phyloP scores from a whole-genome alignment of 2,113 vertebrate genomes.

The Furnarius figulus region DNA sequence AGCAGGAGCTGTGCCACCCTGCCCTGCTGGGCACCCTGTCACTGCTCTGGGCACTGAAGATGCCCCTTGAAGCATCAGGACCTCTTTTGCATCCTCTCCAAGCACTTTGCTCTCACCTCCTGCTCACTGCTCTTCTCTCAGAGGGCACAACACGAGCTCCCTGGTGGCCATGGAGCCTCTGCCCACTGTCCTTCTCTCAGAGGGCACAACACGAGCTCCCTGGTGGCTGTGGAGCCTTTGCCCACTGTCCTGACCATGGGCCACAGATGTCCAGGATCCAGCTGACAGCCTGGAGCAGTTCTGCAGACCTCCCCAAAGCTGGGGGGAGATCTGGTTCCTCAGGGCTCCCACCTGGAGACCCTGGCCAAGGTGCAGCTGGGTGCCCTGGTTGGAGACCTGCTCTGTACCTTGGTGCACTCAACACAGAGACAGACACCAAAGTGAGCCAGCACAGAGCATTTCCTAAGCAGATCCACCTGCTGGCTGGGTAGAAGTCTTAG shows the following conservation, averaged over 20 bases:
- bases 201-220: background rate
- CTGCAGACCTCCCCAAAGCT: background rate
- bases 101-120: background rate
- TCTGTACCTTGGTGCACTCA: accelerated
- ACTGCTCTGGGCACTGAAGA: background rate
- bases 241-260: accelerated
- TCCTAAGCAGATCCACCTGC: background rate
- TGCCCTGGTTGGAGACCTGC: accelerated
- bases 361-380: background rate
- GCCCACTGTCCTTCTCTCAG: background rate
- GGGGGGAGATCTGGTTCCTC: background rate
- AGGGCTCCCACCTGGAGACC: background rate
- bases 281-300: background rate
- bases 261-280: accelerated
- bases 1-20: background rate
- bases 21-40: background rate
- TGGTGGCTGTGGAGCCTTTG: background rate
- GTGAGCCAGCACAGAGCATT: background rate
- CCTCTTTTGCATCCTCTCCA: background rate
- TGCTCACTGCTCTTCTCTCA: background rate
- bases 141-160: background rate
- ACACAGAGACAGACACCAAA: background rate
- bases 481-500: background rate
- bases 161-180: background rate
- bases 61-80: background rate